These are phyloP conservation scores for Gryllus bimaculatus DNA, from an alignment of 1,140 invertebrate genomes.

Conservation along the genomic window DNA sequence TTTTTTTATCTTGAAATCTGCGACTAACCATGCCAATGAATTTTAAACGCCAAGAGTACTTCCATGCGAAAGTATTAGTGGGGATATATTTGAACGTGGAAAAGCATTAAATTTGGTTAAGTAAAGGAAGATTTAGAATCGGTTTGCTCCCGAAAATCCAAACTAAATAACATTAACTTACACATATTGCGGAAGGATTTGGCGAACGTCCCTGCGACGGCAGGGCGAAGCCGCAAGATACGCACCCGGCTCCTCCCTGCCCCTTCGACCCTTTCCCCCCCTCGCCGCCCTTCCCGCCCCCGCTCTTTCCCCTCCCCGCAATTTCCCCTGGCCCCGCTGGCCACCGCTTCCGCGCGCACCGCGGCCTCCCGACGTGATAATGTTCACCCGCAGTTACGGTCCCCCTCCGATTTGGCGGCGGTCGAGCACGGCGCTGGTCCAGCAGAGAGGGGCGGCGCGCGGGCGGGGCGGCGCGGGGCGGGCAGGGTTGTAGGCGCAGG, in stretches of 20 bases:
- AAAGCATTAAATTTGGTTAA: constrained; percentile 1
- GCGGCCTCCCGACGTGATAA: too few relatives aligned
- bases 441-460: too few relatives aligned
- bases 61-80: not conserved
- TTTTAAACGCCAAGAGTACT: not conserved
- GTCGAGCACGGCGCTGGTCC: too few relatives aligned
- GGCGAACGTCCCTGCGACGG: not conserved
- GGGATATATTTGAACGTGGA: not conserved
- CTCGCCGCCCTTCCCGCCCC: too few relatives aligned
- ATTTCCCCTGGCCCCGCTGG: too few relatives aligned
- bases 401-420: too few relatives aligned
- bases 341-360: too few relatives aligned
- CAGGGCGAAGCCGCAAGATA: not conserved
- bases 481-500: too few relatives aligned
- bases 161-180: not conserved
- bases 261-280: not conserved
- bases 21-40: not conserved
- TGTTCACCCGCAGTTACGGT: too few relatives aligned
- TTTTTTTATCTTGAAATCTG: not conserved
- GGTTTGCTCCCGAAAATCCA: not conserved
- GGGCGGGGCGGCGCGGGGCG: too few relatives aligned
- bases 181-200: not conserved
- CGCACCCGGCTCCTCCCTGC: not conserved
- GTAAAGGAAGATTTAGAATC: not conserved
- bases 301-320: too few relatives aligned